Conservation (phyloP, 2,797 vertebrate species). For the Rhinogobio ventralis region DNA sequence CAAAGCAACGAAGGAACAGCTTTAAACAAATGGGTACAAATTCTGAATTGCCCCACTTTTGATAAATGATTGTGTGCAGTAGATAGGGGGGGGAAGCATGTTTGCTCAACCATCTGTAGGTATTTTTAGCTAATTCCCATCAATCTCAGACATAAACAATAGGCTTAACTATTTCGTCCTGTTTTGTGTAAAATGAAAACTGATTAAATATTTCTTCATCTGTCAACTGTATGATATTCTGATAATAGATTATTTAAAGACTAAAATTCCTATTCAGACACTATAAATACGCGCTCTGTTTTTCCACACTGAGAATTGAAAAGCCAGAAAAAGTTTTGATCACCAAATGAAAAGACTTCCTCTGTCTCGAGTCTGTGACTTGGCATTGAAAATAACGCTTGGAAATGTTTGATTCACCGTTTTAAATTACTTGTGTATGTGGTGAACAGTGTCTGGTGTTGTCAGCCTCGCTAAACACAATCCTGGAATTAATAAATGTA, state of each 20-base stretch:
- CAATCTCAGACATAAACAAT: neutral
- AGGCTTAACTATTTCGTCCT: neutral
- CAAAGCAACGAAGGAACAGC: constrained; percentile 67
- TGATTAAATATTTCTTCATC: neutral
- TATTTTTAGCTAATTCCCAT: constrained; percentile 7
- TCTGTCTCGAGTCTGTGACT: constrained; percentile 41
- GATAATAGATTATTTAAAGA: constrained; percentile 30
- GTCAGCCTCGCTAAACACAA: neutral
- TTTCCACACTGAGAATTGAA: constrained; percentile 38
- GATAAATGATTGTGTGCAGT: constrained; percentile 68
- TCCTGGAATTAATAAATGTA: constrained; percentile 14
- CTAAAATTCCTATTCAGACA: constrained; percentile 36
- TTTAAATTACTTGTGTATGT: constrained; percentile 9
- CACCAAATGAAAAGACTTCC: constrained; percentile 45
- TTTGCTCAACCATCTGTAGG: constrained; percentile 29
- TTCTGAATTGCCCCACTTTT: constrained; percentile 70
- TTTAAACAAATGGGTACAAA: constrained; percentile 58
- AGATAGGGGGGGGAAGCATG: constrained; percentile 56
- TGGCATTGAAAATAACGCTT: constrained; percentile 41
- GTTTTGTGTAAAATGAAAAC: neutral
- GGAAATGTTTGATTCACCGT: constrained; percentile 31
- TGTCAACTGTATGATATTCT: constrained; percentile 13
- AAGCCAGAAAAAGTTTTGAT: constrained; percentile 55
- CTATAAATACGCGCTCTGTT: constrained; percentile 19
- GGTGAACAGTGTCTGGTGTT: constrained; percentile 11